Evolutionary conservation across 2,797 vertebrate species (phyloP), one percentile per base, ranked within the genome.

Genomic region (Pogonophryne albipinna): DNA sequence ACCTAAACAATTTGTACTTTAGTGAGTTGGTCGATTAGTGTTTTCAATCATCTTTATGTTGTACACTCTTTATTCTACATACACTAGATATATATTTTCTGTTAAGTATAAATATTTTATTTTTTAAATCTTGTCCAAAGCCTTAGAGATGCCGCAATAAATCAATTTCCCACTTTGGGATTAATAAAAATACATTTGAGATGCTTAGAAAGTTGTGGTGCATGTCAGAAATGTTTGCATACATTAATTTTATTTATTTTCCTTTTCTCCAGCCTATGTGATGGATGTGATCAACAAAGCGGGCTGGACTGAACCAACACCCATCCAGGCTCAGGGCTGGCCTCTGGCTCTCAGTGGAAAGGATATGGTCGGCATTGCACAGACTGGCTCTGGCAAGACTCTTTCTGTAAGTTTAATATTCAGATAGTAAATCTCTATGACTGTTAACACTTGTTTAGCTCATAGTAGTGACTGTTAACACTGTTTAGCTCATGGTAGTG

Each of bases 291-390:
- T 99, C 86, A 95, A 95, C 87, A 97, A 97, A 91, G 93, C 95
- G 85, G 97, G 97, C 83, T 99, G 98, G 88, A 96, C 95, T 16
- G 97, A 99, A 45, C 98, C 98, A n/a, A 99, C 98, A 75, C 97
- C 98, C 52, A 99, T 99, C 87, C 98, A 99, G 61, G 95, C 97
- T 53, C 98, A 99, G 90, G 98, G 98, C 44, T 99, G 98, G 97
- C 98, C 98, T 38, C 94, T 99, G 91, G 98, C 98, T 1, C 92
- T 99, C 45, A 98, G 98, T 91, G 98, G 98, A 57, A 89, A 97
- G 83, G 98, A 99, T 83, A 98, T 99, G 98, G 98, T 99, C 31
- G 98, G 98, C 89, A 98, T 99, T 78, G 98, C 98, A 20, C 97
- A 99, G 93, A 99, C 98, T 20, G 98, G 98, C 78, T 99, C 98